These are phyloP conservation scores for Seriola dumerili DNA, from an alignment of 2,113 vertebrate genomes.

Conservation along the genomic window DNA sequence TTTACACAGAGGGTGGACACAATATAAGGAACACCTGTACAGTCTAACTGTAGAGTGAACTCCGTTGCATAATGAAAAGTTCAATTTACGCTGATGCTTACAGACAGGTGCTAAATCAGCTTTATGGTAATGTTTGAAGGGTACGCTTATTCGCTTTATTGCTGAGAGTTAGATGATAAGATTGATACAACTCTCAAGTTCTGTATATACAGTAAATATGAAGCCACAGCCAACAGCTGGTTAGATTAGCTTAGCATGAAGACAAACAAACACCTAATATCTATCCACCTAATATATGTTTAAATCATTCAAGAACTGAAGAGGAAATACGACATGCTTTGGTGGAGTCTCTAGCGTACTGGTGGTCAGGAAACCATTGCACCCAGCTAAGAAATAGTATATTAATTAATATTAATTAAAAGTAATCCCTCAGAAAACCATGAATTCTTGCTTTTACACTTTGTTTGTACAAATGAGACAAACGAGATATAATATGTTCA, in stretches of 20 bases:
- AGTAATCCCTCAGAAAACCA: not conserved
- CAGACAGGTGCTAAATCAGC: not conserved
- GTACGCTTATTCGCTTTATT: not conserved
- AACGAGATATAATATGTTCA: not conserved
- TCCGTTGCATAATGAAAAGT: not conserved
- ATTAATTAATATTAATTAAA: no score
- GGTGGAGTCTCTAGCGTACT: not conserved
- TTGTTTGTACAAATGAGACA: not conserved
- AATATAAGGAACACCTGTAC: conserved; percentile 14
- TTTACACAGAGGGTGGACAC: conserved; percentile 24
- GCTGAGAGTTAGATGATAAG: not conserved
- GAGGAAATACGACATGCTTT: not conserved
- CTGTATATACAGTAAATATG: not conserved
- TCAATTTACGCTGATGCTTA: not conserved
- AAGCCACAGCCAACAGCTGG: not conserved
- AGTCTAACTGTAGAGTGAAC: not conserved
- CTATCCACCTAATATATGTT: not conserved
- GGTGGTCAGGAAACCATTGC: not conserved
- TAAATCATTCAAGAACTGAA: not conserved
- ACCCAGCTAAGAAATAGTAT: not conserved
- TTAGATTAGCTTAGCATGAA: not conserved
- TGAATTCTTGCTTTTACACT: not conserved
- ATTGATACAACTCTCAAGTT: not conserved
- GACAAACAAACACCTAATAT: not conserved
- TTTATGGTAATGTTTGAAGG: conserved; percentile 14